These are phyloP conservation scores for Lipophrys pholis DNA, from an alignment of 2,113 vertebrate genomes.

Conservation along the genomic window DNA sequence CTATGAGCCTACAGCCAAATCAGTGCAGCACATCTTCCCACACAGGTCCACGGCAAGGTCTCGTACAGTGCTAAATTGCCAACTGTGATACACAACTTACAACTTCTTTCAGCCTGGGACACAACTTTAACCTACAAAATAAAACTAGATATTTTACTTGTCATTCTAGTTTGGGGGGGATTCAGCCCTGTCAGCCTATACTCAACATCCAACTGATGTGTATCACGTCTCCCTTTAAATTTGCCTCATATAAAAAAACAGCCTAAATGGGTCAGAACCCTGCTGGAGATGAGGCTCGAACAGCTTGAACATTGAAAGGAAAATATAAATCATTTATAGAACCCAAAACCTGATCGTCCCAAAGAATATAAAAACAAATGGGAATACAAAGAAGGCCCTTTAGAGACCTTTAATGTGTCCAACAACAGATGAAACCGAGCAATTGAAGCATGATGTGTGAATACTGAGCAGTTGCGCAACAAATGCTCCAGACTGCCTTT, in stretches of 20 bases:
- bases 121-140: conserved; percentile 49
- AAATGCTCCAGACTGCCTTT: conserved; percentile 23
- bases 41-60: conserved; percentile 65
- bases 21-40: conserved; percentile 73
- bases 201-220: conserved; percentile 58
- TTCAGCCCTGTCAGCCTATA: conserved; percentile 55
- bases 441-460: conserved; percentile 36
- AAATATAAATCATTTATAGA: conserved; percentile 45
- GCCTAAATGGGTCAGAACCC: conserved; percentile 71
- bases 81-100: conserved; percentile 63
- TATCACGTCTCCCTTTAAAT: conserved; percentile 56
- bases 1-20: conserved; percentile 66
- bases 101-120: conserved; percentile 57
- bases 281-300: conserved; percentile 57
- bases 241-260: conserved; percentile 54
- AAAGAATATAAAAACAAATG: conserved; percentile 46
- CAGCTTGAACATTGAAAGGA: conserved; percentile 37
- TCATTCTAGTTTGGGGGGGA: conserved; percentile 63
- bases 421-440: conserved; percentile 48
- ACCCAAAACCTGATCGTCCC: conserved; percentile 47
- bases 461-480: conserved; percentile 42
- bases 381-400: conserved; percentile 21
- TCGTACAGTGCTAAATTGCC: conserved; percentile 43
- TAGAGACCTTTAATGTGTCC: conserved; percentile 20
- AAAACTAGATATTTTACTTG: conserved; percentile 52